Base-by-base conservation (phyloP, 2,113 vertebrate genomes). In the Albula goreensis region DNA sequence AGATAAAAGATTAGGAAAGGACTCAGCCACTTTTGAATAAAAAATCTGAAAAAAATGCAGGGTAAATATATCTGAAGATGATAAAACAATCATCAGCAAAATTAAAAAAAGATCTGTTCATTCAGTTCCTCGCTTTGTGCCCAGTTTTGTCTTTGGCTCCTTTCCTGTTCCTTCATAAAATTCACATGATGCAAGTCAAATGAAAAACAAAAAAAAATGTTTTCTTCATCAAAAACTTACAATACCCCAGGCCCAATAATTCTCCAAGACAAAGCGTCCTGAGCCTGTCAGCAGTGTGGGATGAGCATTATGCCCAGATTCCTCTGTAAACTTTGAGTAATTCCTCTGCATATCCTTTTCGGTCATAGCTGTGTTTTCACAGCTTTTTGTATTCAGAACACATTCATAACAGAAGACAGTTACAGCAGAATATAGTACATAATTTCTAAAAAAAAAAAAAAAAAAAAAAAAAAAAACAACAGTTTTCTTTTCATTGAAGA, bases 31-130 rank as follows among this genome's bases (percentile, higher is more conserved):
- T 41, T 41, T 41, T 41, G 31, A 41, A 41, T 41, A 41, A 41
- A 41, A 41, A 41, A 41, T 41, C 98, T 99, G 92, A 87, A 91
- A 90, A 86, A 12, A 31, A 74, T 8, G 70, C 22, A 74, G 70
- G 70, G 8, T n/a, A 31, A 31, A 5, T 25, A 6, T 5, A n/a
- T 8, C 70, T 5, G 22, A 4, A 31, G 70, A 31, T 31, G n/a
- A 74, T 74, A 74, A 74, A 74, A 8, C 3, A 17, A 74, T 22
- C n/a, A 4, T 25, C 70, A 74, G 70, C n/a, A 74, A 31, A 9
- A 31, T 25, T 9, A 31, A 74, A 74, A 25, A 31, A 1, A 74
- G 63, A 70, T 70, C 17, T 70, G 17, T n/a, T 8, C 63, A 5
- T 70, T 17, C 63, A 31, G 1, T 13, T 22, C 5, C 70, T 10